These are phyloP conservation scores for Manis javanica DNA, from an alignment of 2,797 vertebrate genomes.

Conservation along the genomic window DNA sequence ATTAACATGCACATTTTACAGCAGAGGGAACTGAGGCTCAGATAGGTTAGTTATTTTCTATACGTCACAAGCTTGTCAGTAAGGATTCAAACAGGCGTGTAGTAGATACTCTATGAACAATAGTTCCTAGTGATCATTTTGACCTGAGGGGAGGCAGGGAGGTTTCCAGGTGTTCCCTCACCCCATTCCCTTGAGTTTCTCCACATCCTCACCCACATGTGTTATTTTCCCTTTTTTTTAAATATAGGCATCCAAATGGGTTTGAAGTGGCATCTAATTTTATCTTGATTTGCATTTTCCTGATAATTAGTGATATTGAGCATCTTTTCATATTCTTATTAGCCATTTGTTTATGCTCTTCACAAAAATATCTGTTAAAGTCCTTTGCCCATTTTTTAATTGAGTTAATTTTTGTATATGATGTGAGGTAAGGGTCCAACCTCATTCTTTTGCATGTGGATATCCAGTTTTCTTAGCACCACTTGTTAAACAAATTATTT, in stretches of 20 bases:
- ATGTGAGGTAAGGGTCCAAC: too few species aligned
- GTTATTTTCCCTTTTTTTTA: neutral
- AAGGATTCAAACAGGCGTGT: too few species aligned
- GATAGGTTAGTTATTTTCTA: neutral
- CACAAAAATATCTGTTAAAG: neutral
- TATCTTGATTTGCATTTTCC: neutral
- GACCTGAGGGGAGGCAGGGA: neutral
- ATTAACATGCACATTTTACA: neutral
- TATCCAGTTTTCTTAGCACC: neutral
- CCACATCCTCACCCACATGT: neutral
- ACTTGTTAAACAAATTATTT: neutral
- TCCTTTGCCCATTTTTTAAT: neutral
- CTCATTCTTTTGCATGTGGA: neutral
- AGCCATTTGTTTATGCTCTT: neutral
- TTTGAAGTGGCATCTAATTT: neutral
- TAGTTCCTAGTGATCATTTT: neutral
- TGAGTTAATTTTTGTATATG: neutral
- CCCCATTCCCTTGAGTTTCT: neutral
- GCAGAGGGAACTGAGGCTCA: neutral
- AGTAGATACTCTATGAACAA: accelerated
- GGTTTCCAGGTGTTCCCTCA: neutral
- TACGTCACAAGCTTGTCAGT: neutral
- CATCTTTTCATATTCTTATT: neutral
- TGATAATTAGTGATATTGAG: neutral
- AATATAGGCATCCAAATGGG: neutral